phyloP scores from a whole-genome alignment of 2,888 invertebrate genomes.

The Ophion slaviceki region DNA sequence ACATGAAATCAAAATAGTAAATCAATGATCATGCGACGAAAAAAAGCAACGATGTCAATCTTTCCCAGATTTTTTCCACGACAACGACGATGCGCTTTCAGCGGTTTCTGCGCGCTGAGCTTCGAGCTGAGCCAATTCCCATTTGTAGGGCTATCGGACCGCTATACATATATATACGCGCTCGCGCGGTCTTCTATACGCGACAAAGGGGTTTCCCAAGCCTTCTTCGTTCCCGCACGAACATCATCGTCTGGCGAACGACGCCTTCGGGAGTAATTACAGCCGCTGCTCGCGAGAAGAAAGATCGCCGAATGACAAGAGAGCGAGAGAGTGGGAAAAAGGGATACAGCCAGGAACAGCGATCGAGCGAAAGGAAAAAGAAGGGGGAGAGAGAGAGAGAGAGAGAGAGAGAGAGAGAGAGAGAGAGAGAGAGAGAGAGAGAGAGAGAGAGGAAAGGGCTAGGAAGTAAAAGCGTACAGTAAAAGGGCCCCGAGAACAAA shows the following conservation, averaged over 20 bases:
- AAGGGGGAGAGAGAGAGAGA: constrained; percentile 11
- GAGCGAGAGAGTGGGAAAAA: constrained; percentile 24
- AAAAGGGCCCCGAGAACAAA: constrained; percentile 50
- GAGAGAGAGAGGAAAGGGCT: constrained; percentile 29
- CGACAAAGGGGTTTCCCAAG: constrained; percentile 54
- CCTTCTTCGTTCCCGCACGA: constrained; percentile 57
- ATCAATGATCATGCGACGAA: neutral
- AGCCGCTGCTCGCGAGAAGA: constrained; percentile 68
- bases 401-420: constrained; percentile 17
- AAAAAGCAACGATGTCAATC: constrained; percentile 2
- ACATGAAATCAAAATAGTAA: no score
- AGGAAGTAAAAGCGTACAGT: constrained; percentile 18
- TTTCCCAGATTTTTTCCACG: constrained; percentile 15
- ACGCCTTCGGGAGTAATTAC: constrained; percentile 76
- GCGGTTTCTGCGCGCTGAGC: constrained; percentile 12
- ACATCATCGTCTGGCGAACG: constrained; percentile 48
- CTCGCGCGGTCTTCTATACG: neutral
- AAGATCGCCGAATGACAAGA: constrained; percentile 61
- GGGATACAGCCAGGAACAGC: constrained; percentile 22
- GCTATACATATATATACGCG: neutral
- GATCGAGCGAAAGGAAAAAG: constrained; percentile 27
- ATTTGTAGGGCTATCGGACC: constrained; percentile 49
- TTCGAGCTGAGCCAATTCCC: constrained; percentile 37
- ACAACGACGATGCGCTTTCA: neutral
- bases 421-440: constrained; percentile 10